Percentiles rank a stretch among this genome's conserved stretches.
These are phyloP conservation scores for Furcifer pardalis DNA, from an alignment of 2,797 vertebrate species.

Conservation along the genomic window DNA sequence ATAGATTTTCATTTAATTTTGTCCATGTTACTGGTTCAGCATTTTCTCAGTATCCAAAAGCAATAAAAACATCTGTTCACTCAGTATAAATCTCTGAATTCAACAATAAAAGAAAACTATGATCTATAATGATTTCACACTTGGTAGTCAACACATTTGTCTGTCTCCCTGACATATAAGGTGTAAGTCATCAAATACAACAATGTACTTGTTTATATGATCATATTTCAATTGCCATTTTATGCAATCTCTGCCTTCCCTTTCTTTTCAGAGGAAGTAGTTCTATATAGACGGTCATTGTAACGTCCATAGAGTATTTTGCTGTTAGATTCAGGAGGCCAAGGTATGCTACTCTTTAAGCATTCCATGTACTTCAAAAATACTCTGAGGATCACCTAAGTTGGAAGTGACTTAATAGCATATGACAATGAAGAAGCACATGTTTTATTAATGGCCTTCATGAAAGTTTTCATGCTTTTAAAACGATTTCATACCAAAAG, in stretches of 20 bases:
- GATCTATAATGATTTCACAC: neutral
- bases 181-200: neutral
- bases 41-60: neutral
- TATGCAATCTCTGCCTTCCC: neutral
- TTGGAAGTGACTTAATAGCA: too few relatives aligned
- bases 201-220: neutral
- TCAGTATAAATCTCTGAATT: neutral
- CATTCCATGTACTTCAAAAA: too few relatives aligned
- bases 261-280: too few relatives aligned
- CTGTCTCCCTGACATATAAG: neutral
- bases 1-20: constrained; percentile 4
- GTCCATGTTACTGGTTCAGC: neutral
- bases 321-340: neutral
- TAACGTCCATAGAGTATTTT: neutral
- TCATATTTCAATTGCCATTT: neutral
- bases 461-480: neutral
- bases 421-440: neutral
- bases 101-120: neutral
- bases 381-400: too few relatives aligned
- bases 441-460: neutral
- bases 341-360: neutral
- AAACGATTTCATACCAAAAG: neutral
- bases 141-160: neutral
- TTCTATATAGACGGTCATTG: too few relatives aligned
- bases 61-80: neutral